These are phyloP conservation scores for Craterocephalus amniculus DNA, from an alignment of 2,797 vertebrate species.

Conservation along the genomic window DNA sequence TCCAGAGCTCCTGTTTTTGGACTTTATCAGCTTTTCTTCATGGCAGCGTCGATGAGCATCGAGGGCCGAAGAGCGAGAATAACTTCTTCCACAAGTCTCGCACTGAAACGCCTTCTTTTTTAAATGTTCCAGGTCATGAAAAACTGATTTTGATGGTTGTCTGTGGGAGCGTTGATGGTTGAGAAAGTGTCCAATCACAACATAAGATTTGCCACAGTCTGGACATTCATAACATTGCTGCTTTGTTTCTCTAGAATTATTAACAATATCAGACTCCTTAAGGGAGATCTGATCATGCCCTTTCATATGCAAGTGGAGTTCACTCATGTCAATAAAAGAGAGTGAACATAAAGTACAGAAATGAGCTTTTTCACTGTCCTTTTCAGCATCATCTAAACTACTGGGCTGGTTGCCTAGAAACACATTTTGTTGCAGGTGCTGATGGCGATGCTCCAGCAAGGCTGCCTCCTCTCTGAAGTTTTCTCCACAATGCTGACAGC, in stretches of 20 bases:
- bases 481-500: conserved; percentile 79
- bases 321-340: conserved; percentile 66
- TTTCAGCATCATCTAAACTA: conserved; percentile 62
- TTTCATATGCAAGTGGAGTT: conserved; percentile 63
- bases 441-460: conserved; percentile 72
- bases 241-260: conserved; percentile 49
- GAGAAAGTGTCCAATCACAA: conserved; percentile 78
- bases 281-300: conserved; percentile 58
- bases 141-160: conserved; percentile 82
- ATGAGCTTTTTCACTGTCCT: conserved; percentile 55
- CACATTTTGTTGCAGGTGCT: conserved; percentile 70
- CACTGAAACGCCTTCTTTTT: conserved; percentile 86
- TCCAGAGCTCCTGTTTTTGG: conserved; percentile 60
- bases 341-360: conserved; percentile 77
- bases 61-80: conserved; percentile 85
- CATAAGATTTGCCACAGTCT: conserved; percentile 84
- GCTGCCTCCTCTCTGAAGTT: conserved; percentile 74
- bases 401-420: conserved; percentile 66
- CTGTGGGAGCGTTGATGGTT: conserved; percentile 85
- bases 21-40: conserved; percentile 82
- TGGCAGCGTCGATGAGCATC: conserved; percentile 86
- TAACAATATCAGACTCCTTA: conserved; percentile 30
- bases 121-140: conserved; percentile 81
- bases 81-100: conserved; percentile 82
- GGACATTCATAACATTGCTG: conserved; percentile 77